Conservation (phyloP, 1,140 invertebrate species). For the Myzus persicae region DNA sequence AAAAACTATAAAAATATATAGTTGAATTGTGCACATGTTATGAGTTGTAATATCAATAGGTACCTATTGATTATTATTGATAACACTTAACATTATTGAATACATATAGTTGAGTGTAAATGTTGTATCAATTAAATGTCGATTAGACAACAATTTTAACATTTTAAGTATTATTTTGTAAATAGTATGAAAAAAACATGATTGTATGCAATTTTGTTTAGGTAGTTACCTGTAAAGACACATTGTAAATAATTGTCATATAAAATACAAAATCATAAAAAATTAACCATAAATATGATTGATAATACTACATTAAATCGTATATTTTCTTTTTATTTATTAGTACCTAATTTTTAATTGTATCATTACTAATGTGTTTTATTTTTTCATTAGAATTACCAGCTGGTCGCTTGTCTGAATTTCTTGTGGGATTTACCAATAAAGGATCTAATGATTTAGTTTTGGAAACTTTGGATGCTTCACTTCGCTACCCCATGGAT, state of each 20-base stretch:
- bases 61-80: background rate
- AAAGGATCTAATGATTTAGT: conserved; percentile 90
- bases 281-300: background rate
- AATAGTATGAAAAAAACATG: background rate
- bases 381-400: conserved; percentile 78
- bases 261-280: background rate
- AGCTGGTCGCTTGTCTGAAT: conserved; percentile 90
- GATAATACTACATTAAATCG: background rate
- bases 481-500: conserved; percentile 98
- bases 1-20: background rate
- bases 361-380: conserved; percentile 35
- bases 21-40: background rate
- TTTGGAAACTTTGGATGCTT: conserved; percentile 93
- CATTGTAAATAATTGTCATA: too few species aligned
- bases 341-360: background rate
- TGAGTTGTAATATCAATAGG: background rate
- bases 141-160: background rate
- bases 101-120: background rate
- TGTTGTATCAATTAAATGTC: background rate
- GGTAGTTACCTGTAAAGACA: too few species aligned
- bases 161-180: background rate
- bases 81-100: background rate
- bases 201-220: background rate
- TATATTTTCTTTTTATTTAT: background rate
- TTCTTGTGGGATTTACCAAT: conserved; percentile 96